Base-by-base conservation (phyloP, 2,113 vertebrate species). In the Reinhardtius hippoglossoides region DNA sequence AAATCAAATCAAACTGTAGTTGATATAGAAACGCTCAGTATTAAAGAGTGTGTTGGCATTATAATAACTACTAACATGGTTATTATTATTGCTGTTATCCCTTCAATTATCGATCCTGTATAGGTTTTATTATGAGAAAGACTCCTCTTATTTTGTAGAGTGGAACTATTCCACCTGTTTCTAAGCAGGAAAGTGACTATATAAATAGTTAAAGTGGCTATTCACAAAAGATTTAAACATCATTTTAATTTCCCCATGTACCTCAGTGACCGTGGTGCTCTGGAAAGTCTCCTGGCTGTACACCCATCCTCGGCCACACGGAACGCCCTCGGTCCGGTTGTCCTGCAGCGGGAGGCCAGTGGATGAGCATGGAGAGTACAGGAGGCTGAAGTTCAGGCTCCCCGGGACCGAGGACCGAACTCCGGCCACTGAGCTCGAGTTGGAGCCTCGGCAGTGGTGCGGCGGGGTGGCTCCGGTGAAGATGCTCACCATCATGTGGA, bases 401-500 rank as follows among this genome's bases (percentile, higher is more conserved):
- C 60, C 74, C 1, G 74, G 58, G 26, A 44, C 18, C 10, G 15
- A 20, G 2, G 82, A 78, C 69, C 9, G 24, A 55, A 85, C 90
- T 37, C 35, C 72, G 9, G 42, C 27, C 5, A 1, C 42, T 1
- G 79, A 55, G 65, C 69, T 67, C 6, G 67, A 24, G 83, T 24
- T 85, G 16, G 7, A 16, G 46, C 81, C 84, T 12, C 68, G 76
- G 74, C 94, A 95, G 13, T 24, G 77, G 76, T 92, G 84, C 0
- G 88, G 84, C 15, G 93, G 93, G 16, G 92, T 90, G 75, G 91
- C 93, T 23, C 92, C 92, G 1, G 90, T 92, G n/a, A 95, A 94
- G 79, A 95, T 69, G 90, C 92, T 94, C 78, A 78, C 92, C 91
- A 95, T 93, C 93, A 94, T 94, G 67, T 95, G 93, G 76, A 94